phyloP scores from a whole-genome alignment of 1,140 invertebrate species.

The Panulirus ornatus region DNA sequence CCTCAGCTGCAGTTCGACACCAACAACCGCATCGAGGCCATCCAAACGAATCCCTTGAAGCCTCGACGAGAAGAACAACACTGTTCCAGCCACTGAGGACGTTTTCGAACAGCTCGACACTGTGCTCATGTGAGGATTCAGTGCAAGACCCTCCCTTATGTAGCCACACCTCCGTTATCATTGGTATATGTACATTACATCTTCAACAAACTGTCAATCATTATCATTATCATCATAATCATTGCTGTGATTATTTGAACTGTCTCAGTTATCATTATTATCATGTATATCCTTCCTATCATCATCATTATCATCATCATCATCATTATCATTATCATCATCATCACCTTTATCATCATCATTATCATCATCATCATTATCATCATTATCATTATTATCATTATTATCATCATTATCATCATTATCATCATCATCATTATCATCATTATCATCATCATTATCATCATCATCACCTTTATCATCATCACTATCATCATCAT shows the following conservation, averaged over 20 bases:
- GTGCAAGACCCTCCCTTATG: no score
- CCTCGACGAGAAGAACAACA: no score
- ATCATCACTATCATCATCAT: conserved; percentile 19
- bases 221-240: conserved; percentile 23
- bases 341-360: neutral
- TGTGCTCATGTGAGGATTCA: no score
- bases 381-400: conserved; percentile 23
- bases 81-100: no score
- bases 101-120: no score
- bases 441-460: neutral
- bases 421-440: conserved; percentile 6
- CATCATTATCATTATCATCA: conserved; percentile 17
- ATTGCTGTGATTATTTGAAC: neutral
- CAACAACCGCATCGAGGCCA: no score
- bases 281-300: neutral
- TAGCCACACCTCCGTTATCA: no score
- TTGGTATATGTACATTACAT: no score
- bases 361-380: conserved; percentile 18
- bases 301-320: neutral
- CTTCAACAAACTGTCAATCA: no score
- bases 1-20: no score
- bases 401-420: conserved; percentile 6
- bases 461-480: neutral
- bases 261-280: conserved; percentile 4
- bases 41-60: no score